Conservation (phyloP, 2,113 vertebrate genomes). For the Rafetus swinhoei region DNA sequence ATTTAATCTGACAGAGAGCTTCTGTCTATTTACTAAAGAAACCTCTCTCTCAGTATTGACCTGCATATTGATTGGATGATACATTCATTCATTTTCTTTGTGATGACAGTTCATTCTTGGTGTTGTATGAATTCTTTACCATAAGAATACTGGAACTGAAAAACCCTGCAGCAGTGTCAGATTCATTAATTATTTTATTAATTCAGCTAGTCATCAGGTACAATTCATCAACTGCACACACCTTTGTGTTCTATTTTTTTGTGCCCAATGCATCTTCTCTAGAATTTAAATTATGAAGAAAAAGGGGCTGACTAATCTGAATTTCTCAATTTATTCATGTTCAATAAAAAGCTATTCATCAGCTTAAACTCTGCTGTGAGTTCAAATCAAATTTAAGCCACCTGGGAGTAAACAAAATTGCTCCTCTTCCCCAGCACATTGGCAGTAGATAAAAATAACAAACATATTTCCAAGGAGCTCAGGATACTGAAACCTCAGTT, state of each 20-base stretch:
- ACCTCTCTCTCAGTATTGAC: background rate
- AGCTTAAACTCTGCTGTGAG: slow-evolving; percentile 86
- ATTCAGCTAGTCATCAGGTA: slow-evolving; percentile 70
- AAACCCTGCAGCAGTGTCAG: slow-evolving; percentile 21
- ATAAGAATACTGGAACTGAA: slow-evolving; percentile 3
- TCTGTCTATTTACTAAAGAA: background rate
- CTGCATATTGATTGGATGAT: background rate
- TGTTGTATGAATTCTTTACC: slow-evolving; percentile 43
- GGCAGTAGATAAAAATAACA: slow-evolving; percentile 76
- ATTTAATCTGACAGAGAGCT: background rate
- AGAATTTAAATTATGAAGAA: slow-evolving; percentile 83
- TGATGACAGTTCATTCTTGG: background rate
- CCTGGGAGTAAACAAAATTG: slow-evolving; percentile 88
- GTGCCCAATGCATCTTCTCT: slow-evolving; percentile 78
- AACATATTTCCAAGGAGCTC: slow-evolving; percentile 67
- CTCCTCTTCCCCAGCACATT: slow-evolving; percentile 70
- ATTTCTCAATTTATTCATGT: slow-evolving; percentile 91
- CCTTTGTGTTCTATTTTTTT: slow-evolving; percentile 78
- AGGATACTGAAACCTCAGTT: slow-evolving; percentile 54
- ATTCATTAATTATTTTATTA: slow-evolving; percentile 75
- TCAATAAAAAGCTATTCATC: slow-evolving; percentile 94
- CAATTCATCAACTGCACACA: slow-evolving; percentile 70
- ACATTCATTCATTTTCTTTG: background rate
- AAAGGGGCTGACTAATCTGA: slow-evolving; percentile 90
- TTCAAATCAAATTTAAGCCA: slow-evolving; percentile 91